Evolutionary conservation across 2,113 vertebrate genomes (phyloP).

Genomic region (Syngnathoides biaculeatus): DNA sequence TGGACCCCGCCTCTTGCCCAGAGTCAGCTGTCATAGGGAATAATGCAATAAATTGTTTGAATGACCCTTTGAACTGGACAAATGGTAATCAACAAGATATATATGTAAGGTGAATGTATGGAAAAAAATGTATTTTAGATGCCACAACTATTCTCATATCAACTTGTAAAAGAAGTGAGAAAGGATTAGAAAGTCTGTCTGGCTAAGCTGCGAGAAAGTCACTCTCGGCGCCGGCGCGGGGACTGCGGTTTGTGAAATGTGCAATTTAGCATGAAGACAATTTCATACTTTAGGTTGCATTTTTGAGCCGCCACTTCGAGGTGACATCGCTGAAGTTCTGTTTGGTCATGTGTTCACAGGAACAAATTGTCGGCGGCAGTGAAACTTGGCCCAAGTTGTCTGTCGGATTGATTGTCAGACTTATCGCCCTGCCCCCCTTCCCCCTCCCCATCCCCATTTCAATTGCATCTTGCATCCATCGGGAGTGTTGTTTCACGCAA

Average conservation of each 20-base stretch:
- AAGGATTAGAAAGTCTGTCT: constrained; percentile 27
- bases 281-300: constrained; percentile 48
- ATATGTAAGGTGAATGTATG: not conserved
- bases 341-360: constrained; percentile 42
- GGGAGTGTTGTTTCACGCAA: not conserved
- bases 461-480: constrained; percentile 16
- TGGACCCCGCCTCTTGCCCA: not conserved
- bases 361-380: constrained; percentile 41
- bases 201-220: constrained; percentile 19
- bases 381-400: constrained; percentile 38
- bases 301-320: constrained; percentile 32
- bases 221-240: constrained; percentile 25
- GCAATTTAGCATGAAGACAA: constrained; percentile 59
- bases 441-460: not conserved
- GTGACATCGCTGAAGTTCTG: constrained; percentile 31
- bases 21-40: not conserved
- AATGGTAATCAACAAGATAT: constrained; percentile 17
- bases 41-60: not conserved
- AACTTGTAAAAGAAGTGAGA: constrained; percentile 13
- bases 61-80: constrained; percentile 12
- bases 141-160: constrained; percentile 8
- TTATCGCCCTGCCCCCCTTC: no score
- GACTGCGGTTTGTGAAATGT: constrained; percentile 46
- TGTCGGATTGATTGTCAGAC: constrained; percentile 26
- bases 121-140: constrained; percentile 8